Evolutionary conservation across 2,113 vertebrate species (phyloP), one percentile per base, ranked within the genome.

Genomic region (Austrofundulus limnaeus): DNA sequence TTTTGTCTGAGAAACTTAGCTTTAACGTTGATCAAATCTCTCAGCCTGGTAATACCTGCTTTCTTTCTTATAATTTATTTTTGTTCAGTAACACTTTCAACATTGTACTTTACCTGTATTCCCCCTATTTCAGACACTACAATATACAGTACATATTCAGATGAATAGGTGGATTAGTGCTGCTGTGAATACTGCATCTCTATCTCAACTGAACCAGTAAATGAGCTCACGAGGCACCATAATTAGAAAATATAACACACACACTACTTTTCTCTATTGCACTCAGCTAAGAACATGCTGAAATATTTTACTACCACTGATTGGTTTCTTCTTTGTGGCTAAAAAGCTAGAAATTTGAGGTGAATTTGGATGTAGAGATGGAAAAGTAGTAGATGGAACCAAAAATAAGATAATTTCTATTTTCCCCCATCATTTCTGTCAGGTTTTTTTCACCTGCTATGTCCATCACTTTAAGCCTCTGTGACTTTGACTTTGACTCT

Each of bases 151-250:
- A n/a, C n/a, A 25, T 65, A 34, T 49, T 74, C 3, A 53, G 72
- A 79, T 81, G 77, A 82, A 84, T 71, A 71, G 81, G 61, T 77
- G 82, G 81, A 87, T 87, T 81, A 87, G 67, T 10, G 24, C 15
- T 45, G 51, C 31, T 34, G 31, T 34, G 42, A 54, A 67, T 16
- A 52, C 60, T 65, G 34, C 66, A 19, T 41, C 3, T 55, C 0
- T 69, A 48, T 51, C 50, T 75, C 61, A 69, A 68, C 65, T 77
- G 74, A 78, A 71, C 74, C 61, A 48, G 61, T 62, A 64, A 71
- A 51, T 79, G 37, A 81, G 65, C 63, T 55, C 12, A 13, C 10
- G 21, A 62, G 53, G 34, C 34, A 38, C 16, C 60, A 45, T 57
- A 46, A 67, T 60, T 52, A 41, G 20, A 41, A 66, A 61, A 66